phyloP scores from a whole-genome alignment of 2,888 invertebrate species.

The Agrochola circellaris region DNA sequence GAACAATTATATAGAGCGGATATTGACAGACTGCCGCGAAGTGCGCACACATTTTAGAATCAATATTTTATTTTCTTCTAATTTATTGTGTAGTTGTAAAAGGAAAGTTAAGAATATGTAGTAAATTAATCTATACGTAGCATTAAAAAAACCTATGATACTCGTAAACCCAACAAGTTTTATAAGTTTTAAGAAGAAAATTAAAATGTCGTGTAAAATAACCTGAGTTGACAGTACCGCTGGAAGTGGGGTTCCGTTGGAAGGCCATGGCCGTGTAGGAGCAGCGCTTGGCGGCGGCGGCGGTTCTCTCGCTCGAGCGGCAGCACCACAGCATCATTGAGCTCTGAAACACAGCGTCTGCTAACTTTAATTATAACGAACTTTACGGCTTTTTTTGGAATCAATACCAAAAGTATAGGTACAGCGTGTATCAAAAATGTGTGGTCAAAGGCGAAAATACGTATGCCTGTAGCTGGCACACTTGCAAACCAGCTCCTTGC shows the following conservation, averaged over 20 bases:
- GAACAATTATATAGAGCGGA: too few species aligned
- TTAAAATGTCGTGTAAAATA: constrained; percentile 19
- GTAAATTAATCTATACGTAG: too few species aligned
- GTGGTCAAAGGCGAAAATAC: not conserved
- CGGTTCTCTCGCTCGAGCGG: constrained; percentile 66
- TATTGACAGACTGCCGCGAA: too few species aligned
- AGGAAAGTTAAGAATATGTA: too few species aligned
- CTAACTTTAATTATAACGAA: constrained; percentile 51
- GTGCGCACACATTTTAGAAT: too few species aligned
- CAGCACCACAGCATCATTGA: constrained; percentile 90
- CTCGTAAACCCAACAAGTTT: too few species aligned
- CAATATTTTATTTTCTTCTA: too few species aligned
- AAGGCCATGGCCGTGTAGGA: constrained; percentile 91
- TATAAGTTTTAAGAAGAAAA: too few species aligned
- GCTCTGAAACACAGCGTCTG: constrained; percentile 87
- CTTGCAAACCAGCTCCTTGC: too few species aligned
- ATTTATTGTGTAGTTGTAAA: too few species aligned
- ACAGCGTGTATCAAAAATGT: not conserved
- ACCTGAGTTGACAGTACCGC: constrained; percentile 85
- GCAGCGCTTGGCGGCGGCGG: constrained; percentile 81
- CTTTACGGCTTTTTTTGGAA: not conserved
- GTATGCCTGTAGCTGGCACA: too few species aligned
- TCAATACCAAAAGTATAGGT: not conserved
- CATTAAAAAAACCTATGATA: too few species aligned
- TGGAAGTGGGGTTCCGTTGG: constrained; percentile 86